A percentile compares a stretch with the other conserved stretches of the same genome.
These are phyloP conservation scores for Hemitrygon akajei DNA, from an alignment of 2,797 vertebrate species.

Conservation along the genomic window DNA sequence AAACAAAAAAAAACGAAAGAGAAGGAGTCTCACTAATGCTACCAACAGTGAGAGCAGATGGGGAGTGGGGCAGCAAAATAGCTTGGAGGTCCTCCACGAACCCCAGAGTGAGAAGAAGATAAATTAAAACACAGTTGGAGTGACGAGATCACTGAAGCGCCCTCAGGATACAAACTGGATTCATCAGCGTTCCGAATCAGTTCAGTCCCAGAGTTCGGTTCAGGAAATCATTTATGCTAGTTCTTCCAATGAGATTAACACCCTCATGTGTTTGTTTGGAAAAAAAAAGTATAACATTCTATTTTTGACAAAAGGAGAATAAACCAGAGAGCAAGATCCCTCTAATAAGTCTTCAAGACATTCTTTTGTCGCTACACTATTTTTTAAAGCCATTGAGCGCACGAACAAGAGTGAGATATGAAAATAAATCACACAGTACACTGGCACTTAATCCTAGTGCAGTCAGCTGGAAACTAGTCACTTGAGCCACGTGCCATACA, in stretches of 20 bases:
- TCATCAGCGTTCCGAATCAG: neutral
- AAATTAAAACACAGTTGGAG: slow-evolving; percentile 27
- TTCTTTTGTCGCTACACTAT: neutral
- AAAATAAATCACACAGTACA: slow-evolving; percentile 26
- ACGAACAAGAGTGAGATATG: neutral
- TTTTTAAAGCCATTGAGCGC: neutral
- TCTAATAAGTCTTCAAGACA: neutral
- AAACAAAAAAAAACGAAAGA: neutral
- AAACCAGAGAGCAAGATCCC: neutral
- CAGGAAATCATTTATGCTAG: neutral
- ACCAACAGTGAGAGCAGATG: neutral
- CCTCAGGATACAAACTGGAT: neutral
- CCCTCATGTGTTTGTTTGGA: neutral
- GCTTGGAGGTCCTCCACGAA: neutral
- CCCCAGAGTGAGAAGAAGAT: neutral
- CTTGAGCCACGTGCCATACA: slow-evolving; percentile 68
- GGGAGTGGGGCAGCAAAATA: neutral
- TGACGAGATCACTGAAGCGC: slow-evolving; percentile 15
- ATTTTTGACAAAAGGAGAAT: neutral
- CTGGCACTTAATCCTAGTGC: neutral
- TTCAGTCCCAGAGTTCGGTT: neutral
- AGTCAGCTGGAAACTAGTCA: slow-evolving; percentile 34
- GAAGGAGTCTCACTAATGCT: neutral
- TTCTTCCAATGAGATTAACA: neutral
- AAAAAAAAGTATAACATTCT: neutral